Evolutionary conservation across 2,113 vertebrate genomes (phyloP), one percentile per base, ranked within the genome.

Genomic region (Epinephelus fuscoguttatus): DNA sequence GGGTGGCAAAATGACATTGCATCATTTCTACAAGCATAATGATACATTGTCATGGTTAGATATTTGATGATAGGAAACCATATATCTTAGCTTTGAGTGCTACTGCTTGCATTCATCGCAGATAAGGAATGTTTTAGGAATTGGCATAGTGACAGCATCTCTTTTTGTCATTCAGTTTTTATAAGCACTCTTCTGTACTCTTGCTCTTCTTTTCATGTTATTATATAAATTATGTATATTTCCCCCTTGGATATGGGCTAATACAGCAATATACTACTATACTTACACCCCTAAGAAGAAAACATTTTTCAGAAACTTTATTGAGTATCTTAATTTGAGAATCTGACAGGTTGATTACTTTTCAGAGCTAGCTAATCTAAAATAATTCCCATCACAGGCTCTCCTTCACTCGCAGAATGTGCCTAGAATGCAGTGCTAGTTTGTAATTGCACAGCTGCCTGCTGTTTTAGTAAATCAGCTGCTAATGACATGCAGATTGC

Each of bases 291-390:
- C 27, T 27, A 27, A 27, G 27, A 33, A 33, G 6, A 33, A 33
- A 66, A 52, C 25, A 62, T 61, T 33, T 60, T 61, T 42, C 13
- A 64, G n/a, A 69, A 56, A 13, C 14, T 18, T 72, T 12, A 5
- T 60, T 4, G 27, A 75, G 71, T 21, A 75, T 71, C 71, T 53
- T 23, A 66, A 56, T 52, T 21, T 45, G 57, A n/a, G 19, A 75
- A 59, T 70, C 33, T 53, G 30, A 59, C 0, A 50, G 49, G 0
- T 2, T 71, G 21, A 67, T n/a, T 21, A 4, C 45, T 33, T 55
- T 62, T 37, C 5, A 17, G 11, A n/a, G 4, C 8, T 27, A 33
- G 11, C 2, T n/a, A 60, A 61, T 73, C 6, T 47, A 6, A 70
- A n/a, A 56, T 23, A 23, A 53, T 52, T 47, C 59, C 13, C 53